A percentile compares a stretch with the other conserved stretches of the same genome.
These are phyloP conservation scores for Hydrolagus affinis DNA, from an alignment of 2,113 vertebrate genomes.

Conservation along the genomic window DNA sequence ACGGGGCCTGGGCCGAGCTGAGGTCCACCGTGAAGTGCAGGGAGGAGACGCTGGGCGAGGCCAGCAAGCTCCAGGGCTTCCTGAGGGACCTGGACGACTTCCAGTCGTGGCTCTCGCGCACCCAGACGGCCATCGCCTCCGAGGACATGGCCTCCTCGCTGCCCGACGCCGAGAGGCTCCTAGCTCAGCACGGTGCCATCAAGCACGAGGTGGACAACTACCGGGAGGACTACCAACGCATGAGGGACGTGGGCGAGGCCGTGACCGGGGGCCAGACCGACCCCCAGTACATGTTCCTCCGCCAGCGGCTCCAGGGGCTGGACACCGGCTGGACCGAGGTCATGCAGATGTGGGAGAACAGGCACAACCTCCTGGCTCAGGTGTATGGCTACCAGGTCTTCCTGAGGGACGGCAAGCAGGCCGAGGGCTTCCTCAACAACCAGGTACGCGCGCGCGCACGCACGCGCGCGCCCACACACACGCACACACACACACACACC, in stretches of 20 bases:
- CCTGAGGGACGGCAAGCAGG: constrained; percentile 80
- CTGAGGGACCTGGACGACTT: constrained; percentile 82
- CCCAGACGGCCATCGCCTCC: constrained; percentile 78
- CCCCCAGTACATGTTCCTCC: constrained; percentile 76
- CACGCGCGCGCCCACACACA: too few species aligned
- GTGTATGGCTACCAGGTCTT: constrained; percentile 83
- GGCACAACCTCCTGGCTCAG: constrained; percentile 74
- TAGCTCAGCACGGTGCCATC: constrained; percentile 76
- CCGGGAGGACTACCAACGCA: constrained; percentile 72
- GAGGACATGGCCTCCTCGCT: constrained; percentile 79
- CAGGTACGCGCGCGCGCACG: too few species aligned
- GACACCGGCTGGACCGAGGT: constrained; percentile 88
- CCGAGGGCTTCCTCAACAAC: constrained; percentile 80
- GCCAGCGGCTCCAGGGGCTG: constrained; percentile 77
- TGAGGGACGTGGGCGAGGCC: constrained; percentile 72
- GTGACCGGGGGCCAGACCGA: constrained; percentile 80
- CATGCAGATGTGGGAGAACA: constrained; percentile 84
- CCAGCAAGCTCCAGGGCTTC: constrained; percentile 82
- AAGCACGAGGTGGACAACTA: constrained; percentile 87
- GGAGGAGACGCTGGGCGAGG: constrained; percentile 81
- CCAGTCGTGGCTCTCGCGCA: constrained; percentile 83
- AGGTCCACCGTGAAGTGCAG: constrained; percentile 69
- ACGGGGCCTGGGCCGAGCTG: constrained; percentile 77
- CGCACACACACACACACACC: too few species aligned
- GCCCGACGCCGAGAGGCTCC: constrained; percentile 70